Percentiles rank a stretch among this genome's conserved stretches.
These are phyloP conservation scores for Melieria crassipennis DNA, from an alignment of 2,888 invertebrate genomes.

Conservation along the genomic window DNA sequence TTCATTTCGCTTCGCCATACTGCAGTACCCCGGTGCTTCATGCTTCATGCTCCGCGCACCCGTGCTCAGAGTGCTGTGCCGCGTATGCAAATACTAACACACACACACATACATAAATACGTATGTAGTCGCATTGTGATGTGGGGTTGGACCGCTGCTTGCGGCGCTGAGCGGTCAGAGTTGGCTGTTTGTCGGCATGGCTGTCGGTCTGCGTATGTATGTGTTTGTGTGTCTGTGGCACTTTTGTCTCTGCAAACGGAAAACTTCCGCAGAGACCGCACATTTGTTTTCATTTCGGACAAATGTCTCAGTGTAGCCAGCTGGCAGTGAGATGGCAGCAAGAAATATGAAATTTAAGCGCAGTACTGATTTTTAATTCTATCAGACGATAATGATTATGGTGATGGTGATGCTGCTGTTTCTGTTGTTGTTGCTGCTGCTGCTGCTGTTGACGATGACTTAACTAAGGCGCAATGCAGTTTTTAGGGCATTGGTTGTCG, in stretches of 20 bases:
- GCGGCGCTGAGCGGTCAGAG: slow-evolving; percentile 9
- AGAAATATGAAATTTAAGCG: slow-evolving; percentile 25
- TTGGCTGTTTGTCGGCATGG: slow-evolving; percentile 1
- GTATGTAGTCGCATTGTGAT: neutral
- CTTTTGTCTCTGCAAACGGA: neutral
- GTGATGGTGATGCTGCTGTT: too few species aligned
- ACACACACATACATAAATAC: too few species aligned
- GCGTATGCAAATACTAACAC: too few species aligned
- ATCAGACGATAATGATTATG: slow-evolving; percentile 4
- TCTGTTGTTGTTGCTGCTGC: too few species aligned
- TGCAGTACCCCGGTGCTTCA: neutral
- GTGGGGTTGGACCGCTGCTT: slow-evolving; percentile 10
- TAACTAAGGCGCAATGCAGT: too few species aligned
- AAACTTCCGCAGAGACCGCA: slow-evolving; percentile 26
- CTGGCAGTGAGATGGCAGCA: neutral
- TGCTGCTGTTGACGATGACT: too few species aligned
- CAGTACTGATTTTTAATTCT: slow-evolving; percentile 19
- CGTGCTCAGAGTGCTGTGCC: neutral
- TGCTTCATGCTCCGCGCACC: neutral
- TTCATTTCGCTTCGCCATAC: neutral
- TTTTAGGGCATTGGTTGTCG: too few species aligned
- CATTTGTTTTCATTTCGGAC: slow-evolving; percentile 27
- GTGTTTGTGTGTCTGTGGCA: neutral
- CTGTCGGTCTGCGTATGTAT: neutral
- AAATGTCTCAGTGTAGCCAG: slow-evolving; percentile 5